Evolutionary conservation across 1,140 invertebrate genomes (phyloP).

Genomic region (Kradibia gibbosae): DNA sequence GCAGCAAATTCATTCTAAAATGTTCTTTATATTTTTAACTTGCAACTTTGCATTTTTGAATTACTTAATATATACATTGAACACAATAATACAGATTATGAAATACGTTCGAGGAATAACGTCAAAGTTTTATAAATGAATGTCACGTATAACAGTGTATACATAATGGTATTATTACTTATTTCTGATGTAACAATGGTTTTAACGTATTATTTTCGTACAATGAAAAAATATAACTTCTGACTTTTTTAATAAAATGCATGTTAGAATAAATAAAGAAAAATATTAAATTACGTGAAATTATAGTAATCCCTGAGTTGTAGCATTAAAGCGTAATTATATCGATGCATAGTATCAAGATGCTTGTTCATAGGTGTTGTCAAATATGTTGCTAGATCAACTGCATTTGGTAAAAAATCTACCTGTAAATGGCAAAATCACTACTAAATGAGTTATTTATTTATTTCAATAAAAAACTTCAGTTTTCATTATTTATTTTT

Average conservation of each 20-base stretch:
- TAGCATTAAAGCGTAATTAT: conserved; percentile 75
- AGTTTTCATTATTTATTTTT: no score
- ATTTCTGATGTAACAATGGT: no score
- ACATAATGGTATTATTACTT: no score
- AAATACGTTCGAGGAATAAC: no score
- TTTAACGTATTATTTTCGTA: no score
- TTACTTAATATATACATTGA: not conserved
- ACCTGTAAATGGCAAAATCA: conserved; percentile 32
- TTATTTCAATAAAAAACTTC: no score
- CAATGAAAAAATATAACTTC: no score
- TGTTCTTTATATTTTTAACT: not conserved
- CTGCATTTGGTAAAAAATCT: conserved; percentile 54
- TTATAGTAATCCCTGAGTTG: conserved; percentile 77
- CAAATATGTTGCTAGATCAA: conserved; percentile 74
- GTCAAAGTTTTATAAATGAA: no score
- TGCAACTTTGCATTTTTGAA: not conserved
- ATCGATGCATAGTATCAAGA: conserved; percentile 77
- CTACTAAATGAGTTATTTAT: no score
- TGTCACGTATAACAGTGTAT: no score
- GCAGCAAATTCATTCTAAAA: conserved; percentile 72
- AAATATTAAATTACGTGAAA: conserved; percentile 71
- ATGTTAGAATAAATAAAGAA: not conserved
- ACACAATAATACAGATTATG: not conserved
- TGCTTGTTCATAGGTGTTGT: conserved; percentile 68
- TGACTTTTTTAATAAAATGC: not conserved